These are phyloP conservation scores for Loxodonta africana DNA, from an alignment of 2,113 vertebrate species.

Conservation along the genomic window DNA sequence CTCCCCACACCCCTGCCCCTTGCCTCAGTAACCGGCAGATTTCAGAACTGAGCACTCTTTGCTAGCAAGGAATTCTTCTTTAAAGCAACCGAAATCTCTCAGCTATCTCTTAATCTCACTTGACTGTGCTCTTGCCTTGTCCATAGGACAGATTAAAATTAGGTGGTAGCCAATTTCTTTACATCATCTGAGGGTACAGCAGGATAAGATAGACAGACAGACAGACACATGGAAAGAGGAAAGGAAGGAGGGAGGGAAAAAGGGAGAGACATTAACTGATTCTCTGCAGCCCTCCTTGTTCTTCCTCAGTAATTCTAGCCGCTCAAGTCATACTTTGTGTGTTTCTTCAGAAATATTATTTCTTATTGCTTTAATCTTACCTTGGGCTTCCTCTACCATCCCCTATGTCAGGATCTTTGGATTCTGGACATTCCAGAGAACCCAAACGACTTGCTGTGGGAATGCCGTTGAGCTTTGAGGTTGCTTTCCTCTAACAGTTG, in stretches of 20 bases:
- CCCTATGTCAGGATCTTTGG: slow-evolving; percentile 6
- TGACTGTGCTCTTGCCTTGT: background rate
- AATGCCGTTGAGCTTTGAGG: background rate
- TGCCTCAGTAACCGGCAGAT: background rate
- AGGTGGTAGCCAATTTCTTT: background rate
- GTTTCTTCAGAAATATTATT: slow-evolving; percentile 12
- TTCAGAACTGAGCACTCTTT: background rate
- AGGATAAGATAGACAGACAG: background rate
- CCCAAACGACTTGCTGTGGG: background rate
- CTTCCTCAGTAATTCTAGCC: background rate
- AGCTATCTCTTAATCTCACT: background rate
- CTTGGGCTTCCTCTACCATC: background rate
- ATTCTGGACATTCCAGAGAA: background rate
- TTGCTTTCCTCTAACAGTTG: background rate
- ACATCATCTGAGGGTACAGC: background rate
- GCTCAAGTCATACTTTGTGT: background rate
- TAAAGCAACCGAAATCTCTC: background rate
- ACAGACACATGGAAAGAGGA: background rate
- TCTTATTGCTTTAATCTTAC: background rate
- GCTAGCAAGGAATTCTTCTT: background rate
- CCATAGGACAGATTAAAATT: background rate
- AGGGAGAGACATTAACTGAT: background rate
- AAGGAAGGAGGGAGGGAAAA: background rate
- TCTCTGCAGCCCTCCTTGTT: background rate
- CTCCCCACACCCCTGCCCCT: background rate